Evolutionary conservation across 2,888 invertebrate species (phyloP).

Genomic region (Amphipoea lucens): DNA sequence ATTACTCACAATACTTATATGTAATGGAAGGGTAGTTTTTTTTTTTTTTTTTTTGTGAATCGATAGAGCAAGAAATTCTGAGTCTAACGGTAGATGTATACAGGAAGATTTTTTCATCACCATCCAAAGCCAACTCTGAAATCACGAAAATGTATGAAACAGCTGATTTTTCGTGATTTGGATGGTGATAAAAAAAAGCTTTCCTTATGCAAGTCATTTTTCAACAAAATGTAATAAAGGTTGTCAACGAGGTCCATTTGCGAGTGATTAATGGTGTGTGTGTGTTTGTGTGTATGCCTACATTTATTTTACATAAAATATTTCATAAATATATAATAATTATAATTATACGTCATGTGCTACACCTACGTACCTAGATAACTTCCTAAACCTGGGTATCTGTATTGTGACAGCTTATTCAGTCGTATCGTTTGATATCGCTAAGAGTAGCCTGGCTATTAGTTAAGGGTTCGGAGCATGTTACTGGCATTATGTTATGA

Average conservation of each 20-base stretch:
- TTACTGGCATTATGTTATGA: slow-evolving; percentile 40
- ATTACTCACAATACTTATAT: no score
- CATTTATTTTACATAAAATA: not conserved
- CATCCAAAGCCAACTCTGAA: no score
- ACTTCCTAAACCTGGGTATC: not conserved
- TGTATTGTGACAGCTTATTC: slow-evolving; percentile 34
- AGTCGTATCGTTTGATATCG: slow-evolving; percentile 47
- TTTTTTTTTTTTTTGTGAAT: no score
- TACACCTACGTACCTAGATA: no score
- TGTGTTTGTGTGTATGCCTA: no score
- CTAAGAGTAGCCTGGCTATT: slow-evolving; percentile 57
- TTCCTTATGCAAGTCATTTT: not conserved
- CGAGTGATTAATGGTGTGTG: not conserved
- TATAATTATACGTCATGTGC: not conserved
- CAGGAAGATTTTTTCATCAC: no score
- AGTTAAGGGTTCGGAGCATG: slow-evolving; percentile 52
- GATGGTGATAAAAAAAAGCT: no score
- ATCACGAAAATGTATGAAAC: no score
- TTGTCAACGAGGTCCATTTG: not conserved
- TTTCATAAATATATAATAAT: not conserved
- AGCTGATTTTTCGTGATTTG: no score
- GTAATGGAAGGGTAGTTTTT: no score
- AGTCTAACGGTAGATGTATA: no score
- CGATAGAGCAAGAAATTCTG: no score
- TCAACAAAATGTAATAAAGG: not conserved